phyloP scores from a whole-genome alignment of 2,113 vertebrate genomes.

The Strix uralensis region DNA sequence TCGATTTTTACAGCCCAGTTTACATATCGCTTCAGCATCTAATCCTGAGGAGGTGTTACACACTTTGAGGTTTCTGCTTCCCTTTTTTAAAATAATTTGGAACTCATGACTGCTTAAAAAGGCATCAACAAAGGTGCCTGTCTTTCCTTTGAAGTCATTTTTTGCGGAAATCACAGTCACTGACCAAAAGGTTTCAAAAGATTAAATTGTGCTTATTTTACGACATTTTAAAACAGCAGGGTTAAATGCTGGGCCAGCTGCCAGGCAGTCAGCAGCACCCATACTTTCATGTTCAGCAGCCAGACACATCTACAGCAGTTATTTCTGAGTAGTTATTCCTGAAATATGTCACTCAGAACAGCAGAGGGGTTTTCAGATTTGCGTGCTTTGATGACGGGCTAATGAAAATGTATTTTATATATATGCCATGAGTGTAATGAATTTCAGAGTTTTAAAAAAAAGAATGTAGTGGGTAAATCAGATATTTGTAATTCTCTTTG shows the following conservation, averaged over 20 bases:
- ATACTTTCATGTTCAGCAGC: constrained; percentile 76
- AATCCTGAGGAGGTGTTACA: constrained; percentile 64
- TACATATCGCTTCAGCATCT: constrained; percentile 39
- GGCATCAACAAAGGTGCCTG: constrained; percentile 68
- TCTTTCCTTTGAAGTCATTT: constrained; percentile 78
- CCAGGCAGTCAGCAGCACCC: constrained; percentile 67
- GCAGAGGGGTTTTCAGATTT: constrained; percentile 37
- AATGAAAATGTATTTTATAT: constrained; percentile 52
- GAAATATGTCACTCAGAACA: constrained; percentile 62
- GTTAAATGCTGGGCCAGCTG: constrained; percentile 75
- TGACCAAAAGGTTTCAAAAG: constrained; percentile 77
- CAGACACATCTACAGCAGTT: constrained; percentile 63
- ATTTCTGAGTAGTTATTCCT: constrained; percentile 62
- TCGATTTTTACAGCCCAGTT: constrained; percentile 54
- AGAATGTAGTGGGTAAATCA: neutral
- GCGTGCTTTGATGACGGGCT: constrained; percentile 35
- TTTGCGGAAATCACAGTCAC: constrained; percentile 76
- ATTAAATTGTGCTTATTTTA: constrained; percentile 81
- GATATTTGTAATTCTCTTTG: constrained; percentile 21
- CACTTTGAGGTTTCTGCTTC: constrained; percentile 69
- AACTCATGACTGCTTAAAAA: constrained; percentile 68
- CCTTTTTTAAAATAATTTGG: constrained; percentile 62
- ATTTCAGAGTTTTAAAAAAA: neutral
- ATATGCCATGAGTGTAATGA: neutral
- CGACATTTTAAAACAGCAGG: constrained; percentile 75